Evolutionary conservation across 2,113 vertebrate genomes (phyloP).

Genomic region (Halichoerus grypus): DNA sequence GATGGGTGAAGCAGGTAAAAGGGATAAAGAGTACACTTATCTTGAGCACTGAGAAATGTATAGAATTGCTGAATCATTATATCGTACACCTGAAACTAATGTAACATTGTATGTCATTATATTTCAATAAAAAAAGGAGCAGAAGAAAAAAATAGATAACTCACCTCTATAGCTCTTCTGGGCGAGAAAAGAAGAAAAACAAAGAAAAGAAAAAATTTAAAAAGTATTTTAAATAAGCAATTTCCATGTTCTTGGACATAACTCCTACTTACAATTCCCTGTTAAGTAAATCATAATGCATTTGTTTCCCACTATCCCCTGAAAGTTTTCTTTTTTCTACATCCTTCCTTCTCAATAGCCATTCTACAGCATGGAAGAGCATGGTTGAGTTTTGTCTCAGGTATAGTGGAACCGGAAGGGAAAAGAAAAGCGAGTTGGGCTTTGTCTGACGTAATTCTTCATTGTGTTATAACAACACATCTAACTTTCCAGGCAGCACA

Average conservation of each 20-base stretch:
- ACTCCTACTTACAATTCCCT: not conserved
- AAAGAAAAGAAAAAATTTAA: not conserved
- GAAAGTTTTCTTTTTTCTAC: not conserved
- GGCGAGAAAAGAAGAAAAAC: not conserved
- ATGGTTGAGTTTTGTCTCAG: not conserved
- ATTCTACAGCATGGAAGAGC: not conserved
- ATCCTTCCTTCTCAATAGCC: not conserved
- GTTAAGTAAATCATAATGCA: not conserved
- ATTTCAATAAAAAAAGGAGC: not conserved
- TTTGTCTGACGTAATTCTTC: not conserved
- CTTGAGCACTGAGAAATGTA: not conserved
- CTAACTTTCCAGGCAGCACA: not conserved
- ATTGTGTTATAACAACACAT: not conserved
- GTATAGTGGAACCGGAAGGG: not conserved
- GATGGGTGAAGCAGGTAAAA: not conserved
- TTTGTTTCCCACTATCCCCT: not conserved
- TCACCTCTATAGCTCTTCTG: not conserved
- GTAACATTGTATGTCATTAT: not conserved
- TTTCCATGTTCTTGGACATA: not conserved
- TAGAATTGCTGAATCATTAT: not conserved
- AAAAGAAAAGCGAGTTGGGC: not conserved
- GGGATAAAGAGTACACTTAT: not conserved
- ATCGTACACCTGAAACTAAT: not conserved
- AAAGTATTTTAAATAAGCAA: conserved; percentile 23
- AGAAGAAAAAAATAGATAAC: not conserved